Evolutionary conservation across 2,888 invertebrate species (phyloP).

Genomic region (Scaptodrosophila latifasciaeformis): DNA sequence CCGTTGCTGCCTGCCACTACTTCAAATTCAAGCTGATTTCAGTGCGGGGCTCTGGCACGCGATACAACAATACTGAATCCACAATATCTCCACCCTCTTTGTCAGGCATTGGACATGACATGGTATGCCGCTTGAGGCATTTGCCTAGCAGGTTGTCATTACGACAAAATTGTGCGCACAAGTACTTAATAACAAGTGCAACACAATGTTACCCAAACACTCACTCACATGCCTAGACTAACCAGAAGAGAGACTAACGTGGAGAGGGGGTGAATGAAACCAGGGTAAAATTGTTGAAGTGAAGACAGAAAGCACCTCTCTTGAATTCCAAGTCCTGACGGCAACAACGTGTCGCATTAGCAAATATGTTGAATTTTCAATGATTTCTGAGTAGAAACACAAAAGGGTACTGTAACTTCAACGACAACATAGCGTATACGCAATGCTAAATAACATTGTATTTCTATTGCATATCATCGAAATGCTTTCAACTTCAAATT

Average conservation of each 20-base stretch:
- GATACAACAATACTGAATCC: slow-evolving; percentile 21
- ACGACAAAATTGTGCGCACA: slow-evolving; percentile 16
- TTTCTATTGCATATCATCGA: slow-evolving; percentile 21
- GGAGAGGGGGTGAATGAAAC: background rate
- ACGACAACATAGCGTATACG: slow-evolving; percentile 26
- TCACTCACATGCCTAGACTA: slow-evolving; percentile 5
- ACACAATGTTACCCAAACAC: slow-evolving; percentile 58
- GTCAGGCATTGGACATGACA: background rate
- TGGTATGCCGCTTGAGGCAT: slow-evolving; percentile 50
- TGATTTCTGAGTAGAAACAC: slow-evolving; percentile 54
- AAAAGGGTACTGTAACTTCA: slow-evolving; percentile 3
- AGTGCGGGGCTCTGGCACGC: slow-evolving; percentile 58
- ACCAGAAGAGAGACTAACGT: no score
- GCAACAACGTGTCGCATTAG: slow-evolving; percentile 59
- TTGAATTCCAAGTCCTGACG: background rate
- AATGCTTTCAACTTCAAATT: slow-evolving; percentile 12
- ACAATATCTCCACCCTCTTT: background rate
- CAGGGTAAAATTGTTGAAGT: background rate
- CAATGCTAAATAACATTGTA: slow-evolving; percentile 31
- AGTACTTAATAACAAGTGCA: slow-evolving; percentile 58
- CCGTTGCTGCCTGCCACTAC: slow-evolving; percentile 12
- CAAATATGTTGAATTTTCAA: slow-evolving; percentile 64
- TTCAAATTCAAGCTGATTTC: slow-evolving; percentile 46
- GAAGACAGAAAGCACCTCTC: no score
- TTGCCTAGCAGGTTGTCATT: slow-evolving; percentile 17